A percentile compares a stretch with the other conserved stretches of the same genome.
phyloP scores from a whole-genome alignment of 2,113 vertebrate genomes.

The Anhinga anhinga region DNA sequence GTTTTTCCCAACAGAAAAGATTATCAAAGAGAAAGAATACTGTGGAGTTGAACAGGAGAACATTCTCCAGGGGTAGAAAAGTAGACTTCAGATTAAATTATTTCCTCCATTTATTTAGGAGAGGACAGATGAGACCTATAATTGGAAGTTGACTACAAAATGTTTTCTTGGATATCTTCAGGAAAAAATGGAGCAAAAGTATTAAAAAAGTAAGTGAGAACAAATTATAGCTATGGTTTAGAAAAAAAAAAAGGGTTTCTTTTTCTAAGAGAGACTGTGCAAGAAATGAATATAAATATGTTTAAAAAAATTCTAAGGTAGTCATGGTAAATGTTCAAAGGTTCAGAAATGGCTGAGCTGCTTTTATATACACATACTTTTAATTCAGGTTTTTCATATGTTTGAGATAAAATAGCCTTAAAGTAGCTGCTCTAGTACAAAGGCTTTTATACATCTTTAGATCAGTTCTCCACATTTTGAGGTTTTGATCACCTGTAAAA shows the following conservation, averaged over 20 bases:
- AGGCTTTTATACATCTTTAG: neutral
- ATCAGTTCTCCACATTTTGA: neutral
- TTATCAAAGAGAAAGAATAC: neutral
- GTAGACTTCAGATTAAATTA: neutral
- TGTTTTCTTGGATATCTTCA: neutral
- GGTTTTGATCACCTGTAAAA: neutral
- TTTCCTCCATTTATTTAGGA: neutral
- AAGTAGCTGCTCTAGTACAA: neutral
- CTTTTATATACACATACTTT: neutral
- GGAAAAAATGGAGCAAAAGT: neutral
- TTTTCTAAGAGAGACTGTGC: neutral
- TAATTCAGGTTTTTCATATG: neutral
- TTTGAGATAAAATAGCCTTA: neutral
- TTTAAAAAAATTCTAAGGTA: neutral
- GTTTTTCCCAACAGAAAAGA: neutral
- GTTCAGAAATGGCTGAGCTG: neutral
- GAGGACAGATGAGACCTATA: neutral
- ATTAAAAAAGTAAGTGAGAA: neutral
- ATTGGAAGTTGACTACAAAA: neutral
- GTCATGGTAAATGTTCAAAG: neutral
- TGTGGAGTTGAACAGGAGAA: neutral
- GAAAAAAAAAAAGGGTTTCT: no score
- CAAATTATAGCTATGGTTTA: neutral
- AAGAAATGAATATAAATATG: neutral
- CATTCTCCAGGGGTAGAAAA: neutral